These are phyloP conservation scores for Anniella stebbinsi DNA, from an alignment of 2,797 vertebrate genomes.

Conservation along the genomic window DNA sequence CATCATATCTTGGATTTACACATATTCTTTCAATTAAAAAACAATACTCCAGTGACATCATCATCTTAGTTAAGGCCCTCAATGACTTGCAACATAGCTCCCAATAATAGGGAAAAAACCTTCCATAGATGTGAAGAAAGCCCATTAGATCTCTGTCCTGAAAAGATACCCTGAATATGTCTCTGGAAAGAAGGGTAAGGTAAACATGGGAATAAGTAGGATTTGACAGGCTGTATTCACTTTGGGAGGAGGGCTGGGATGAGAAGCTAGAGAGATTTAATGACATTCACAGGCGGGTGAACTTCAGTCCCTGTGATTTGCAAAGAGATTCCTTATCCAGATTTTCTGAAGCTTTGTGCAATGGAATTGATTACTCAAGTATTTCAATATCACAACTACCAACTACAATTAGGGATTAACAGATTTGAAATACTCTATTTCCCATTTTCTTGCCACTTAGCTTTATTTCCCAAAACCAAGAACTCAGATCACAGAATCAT, in stretches of 20 bases:
- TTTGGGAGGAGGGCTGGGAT: slow-evolving; percentile 3
- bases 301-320: slow-evolving; percentile 26
- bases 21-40: neutral
- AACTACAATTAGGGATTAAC: neutral
- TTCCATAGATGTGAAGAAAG: neutral
- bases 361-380: slow-evolving; percentile 30
- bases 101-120: neutral
- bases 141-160: neutral
- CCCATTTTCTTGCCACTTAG: accelerated
- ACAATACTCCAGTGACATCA: accelerated
- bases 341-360: neutral
- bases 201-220: neutral
- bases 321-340: neutral
- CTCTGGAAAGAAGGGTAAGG: slow-evolving; percentile 14
- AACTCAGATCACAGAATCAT: too few relatives aligned
- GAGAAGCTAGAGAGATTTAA: slow-evolving; percentile 18
- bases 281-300: neutral
- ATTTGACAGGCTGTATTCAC: neutral
- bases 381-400: neutral
- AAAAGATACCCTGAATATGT: neutral
- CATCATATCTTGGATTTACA: neutral
- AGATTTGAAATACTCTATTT: neutral
- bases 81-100: neutral
- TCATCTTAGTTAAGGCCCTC: neutral
- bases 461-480: neutral